Conservation (phyloP, 2,113 vertebrate species). For the Hyperopisus bebe region DNA sequence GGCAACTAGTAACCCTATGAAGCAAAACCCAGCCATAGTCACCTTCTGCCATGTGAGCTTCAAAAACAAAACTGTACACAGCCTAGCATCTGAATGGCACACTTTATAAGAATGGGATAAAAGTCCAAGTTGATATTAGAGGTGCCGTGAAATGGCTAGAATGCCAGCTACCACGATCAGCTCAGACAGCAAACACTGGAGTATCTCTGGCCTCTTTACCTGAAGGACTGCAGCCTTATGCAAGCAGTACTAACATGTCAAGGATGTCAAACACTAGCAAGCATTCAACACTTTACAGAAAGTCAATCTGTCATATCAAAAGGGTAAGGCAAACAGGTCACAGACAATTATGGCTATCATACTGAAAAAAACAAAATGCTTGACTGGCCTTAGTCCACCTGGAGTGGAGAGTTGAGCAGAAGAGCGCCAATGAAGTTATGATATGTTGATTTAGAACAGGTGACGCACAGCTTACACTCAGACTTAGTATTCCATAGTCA, state of each 20-base stretch:
- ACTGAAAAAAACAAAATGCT: not conserved
- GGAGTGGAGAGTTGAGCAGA: not conserved
- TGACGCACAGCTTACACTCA: not conserved
- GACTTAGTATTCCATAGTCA: not conserved
- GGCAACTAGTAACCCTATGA: not conserved
- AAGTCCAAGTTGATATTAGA: not conserved
- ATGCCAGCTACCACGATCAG: not conserved
- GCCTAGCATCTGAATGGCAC: not conserved
- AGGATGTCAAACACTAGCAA: not conserved
- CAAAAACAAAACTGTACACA: not conserved
- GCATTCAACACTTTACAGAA: not conserved
- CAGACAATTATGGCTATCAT: not conserved
- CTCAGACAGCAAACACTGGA: not conserved
- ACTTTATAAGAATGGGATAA: not conserved
- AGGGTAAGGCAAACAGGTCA: not conserved
- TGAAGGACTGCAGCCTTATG: not conserved
- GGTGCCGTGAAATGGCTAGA: not conserved
- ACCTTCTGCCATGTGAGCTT: not conserved
- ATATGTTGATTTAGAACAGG: not conserved
- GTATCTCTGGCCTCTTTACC: not conserved
- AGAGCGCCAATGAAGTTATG: not conserved
- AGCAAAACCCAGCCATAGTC: not conserved
- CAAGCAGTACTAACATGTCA: not conserved
- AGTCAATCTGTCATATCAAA: not conserved
- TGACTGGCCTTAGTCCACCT: not conserved